Evolutionary conservation across 1,140 invertebrate genomes (phyloP), one percentile per base, ranked within the genome.

Genomic region (Eupeodes corollae): DNA sequence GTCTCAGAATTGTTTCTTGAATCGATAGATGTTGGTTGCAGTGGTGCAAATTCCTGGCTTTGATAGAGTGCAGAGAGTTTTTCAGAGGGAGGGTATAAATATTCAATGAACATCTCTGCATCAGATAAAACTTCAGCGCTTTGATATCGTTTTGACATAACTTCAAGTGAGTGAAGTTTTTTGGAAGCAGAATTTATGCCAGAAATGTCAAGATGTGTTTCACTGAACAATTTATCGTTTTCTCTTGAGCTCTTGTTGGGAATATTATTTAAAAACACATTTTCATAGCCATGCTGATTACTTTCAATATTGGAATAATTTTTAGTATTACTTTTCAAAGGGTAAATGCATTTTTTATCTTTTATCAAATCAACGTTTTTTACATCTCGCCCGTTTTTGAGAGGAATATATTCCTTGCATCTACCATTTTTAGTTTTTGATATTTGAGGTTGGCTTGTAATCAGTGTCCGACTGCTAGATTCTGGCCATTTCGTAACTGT

Each of bases 401-500:
- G 21, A 8, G 3, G 21, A 26, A 26, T 8, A 26, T 26, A 26
- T 26, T 26, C 8, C 8, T 26, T 5, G 21, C 21, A 5, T 26
- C 21, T 5, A 26, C 21, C 3, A 26, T 3, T 5, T 26, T 26
- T 26, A 8, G 3, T 35, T 35, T 15, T 10, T 35, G 3, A 5
- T 35, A 15, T 35, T 35, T 35, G 12, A 6, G 34, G 12, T 35
- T 35, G 12, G 12, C 34, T 35, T 35, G 12, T 71, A 8, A 77
- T 69, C 12, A 78, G 52, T 0, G 76, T 78, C 41, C 75, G 74
- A 60, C 75, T 77, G 10, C 75, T 77, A 34, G 75, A 77, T 0
- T 74, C 75, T 11, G 76, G 77, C 76, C 76, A 78, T 49, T 78
- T 75, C 15, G 75, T 77, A 52, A 77, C 76, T 10, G 75, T 77